phyloP scores from a whole-genome alignment of 35 echinoderm and acorn worm genomes.

The Hemicentrotus pulcherrimus region DNA sequence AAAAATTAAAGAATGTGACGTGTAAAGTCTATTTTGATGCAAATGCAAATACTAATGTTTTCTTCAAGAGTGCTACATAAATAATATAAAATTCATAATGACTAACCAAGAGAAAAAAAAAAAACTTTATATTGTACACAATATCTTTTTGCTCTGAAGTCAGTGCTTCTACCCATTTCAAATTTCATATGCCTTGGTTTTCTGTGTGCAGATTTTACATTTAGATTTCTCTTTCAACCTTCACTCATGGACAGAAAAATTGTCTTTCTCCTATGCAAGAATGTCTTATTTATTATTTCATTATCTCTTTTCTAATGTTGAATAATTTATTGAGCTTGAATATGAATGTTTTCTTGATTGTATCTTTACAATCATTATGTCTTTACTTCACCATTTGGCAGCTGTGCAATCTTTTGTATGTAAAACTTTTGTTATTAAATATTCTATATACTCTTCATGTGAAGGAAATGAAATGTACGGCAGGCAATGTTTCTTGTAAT shows the following conservation, averaged over 20 bases:
- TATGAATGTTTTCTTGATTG: background rate
- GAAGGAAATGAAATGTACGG: background rate
- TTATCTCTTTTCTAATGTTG: background rate
- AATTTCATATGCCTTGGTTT: too few relatives aligned
- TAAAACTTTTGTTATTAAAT: background rate
- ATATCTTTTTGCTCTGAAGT: too few relatives aligned
- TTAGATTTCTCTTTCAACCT: background rate
- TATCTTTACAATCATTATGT: background rate
- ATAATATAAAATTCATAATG: too few relatives aligned
- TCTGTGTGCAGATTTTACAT: too few relatives aligned
- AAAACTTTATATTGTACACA: too few relatives aligned
- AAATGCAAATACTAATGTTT: too few relatives aligned
- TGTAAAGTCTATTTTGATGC: background rate
- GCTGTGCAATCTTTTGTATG: constrained; percentile 6
- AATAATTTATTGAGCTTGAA: background rate
- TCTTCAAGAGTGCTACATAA: too few relatives aligned
- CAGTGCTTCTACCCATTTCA: too few relatives aligned
- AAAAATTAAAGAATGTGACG: background rate
- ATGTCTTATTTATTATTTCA: background rate
- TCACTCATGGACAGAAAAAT: background rate
- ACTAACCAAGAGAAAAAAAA: too few relatives aligned
- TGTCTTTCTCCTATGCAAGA: background rate
- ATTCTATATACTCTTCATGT: background rate
- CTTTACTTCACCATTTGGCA: constrained; percentile 36
- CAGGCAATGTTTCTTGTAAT: too few relatives aligned